Conservation (phyloP, 1,140 invertebrate genomes). For the Papilio glaucus region DNA sequence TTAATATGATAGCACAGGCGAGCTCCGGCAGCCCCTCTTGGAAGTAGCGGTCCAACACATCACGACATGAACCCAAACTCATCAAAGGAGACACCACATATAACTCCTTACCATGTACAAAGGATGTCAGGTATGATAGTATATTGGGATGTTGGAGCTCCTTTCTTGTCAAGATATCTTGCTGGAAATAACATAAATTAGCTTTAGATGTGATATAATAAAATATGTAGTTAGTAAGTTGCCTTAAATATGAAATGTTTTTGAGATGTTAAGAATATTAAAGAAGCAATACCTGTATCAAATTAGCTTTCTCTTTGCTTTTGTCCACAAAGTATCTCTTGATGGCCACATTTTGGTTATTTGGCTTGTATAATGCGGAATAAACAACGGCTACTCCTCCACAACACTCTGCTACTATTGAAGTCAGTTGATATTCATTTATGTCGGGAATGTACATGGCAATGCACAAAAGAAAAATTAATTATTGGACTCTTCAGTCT, state of each 20-base stretch:
- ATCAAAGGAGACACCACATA: conserved; percentile 92
- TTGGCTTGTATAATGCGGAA: conserved; percentile 87
- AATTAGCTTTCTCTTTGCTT: conserved; percentile 86
- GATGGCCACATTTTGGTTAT: conserved; percentile 87
- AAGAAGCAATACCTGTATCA: conserved; percentile 86
- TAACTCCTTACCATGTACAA: conserved; percentile 89
- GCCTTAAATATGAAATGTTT: background rate
- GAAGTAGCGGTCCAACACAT: conserved; percentile 91
- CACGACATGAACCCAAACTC: conserved; percentile 91
- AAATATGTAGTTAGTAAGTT: too few species aligned
- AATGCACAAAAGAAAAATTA: conserved; percentile 22
- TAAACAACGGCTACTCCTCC: conserved; percentile 87
- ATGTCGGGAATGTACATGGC: conserved; percentile 77
- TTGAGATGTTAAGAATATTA: conserved; percentile 2
- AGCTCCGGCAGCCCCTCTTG: conserved; percentile 90
- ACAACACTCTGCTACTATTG: conserved; percentile 87
- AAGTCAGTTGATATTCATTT: conserved; percentile 84
- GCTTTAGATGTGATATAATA: background rate
- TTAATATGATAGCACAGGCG: conserved; percentile 90
- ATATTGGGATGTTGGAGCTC: conserved; percentile 92
- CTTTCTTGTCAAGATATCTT: conserved; percentile 89
- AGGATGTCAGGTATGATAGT: conserved; percentile 88
- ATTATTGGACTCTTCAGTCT: conserved; percentile 1
- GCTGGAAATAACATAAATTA: conserved; percentile 80
- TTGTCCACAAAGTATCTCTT: conserved; percentile 91